Base-by-base conservation (phyloP, 2,888 invertebrate species). In the Cheilosia impressa region DNA sequence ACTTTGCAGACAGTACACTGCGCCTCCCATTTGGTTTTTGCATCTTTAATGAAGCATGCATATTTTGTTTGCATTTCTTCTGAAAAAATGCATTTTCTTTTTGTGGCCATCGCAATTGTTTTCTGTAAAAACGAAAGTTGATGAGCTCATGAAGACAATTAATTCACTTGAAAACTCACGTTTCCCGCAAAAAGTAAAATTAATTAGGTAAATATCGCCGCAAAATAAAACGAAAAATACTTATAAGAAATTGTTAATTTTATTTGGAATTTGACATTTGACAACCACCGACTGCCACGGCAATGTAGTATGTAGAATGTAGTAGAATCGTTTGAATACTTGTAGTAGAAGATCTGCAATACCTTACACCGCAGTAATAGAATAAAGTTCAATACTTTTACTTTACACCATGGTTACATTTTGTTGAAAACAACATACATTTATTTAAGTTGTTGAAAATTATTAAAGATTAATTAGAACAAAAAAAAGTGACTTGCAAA, bases 1-100 rank as follows among this genome's bases (percentile, higher is more conserved):
- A 60, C 15, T 24, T 60, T 15, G 60, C 60, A 60, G 9, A 60
- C 60, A 60, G 43, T 43, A 60, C 43, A 60, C 24, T 60, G 60
- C 43, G 60, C 43, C 15, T 41, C 41, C 41, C 43, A 27, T 27
- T 27, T 27, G 27, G 27, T 27, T 27, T 27, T 27, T 27, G 27
- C 27, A 27, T 27, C 27, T 27, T 27, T 27, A 5, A 52, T 52
- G 17, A 52, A 52, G 17, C 50, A 52, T 52, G 50, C 17, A 52
- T 52, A 52, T 52, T 52, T 52, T 52, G 50, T 52, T 52, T 52
- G 50, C 22, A 52, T 52, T 52, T 52, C 50, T 10, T 22, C 45
- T 15, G 45, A 45, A 45, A 15, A 45, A 45, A 45, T n/a, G 45
- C n/a, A 45, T 45, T 45, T 45, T 45, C 45, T 45, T 45, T 45